Conservation (phyloP, 2,888 invertebrate genomes). For the Ecliptopera silaceata region DNA sequence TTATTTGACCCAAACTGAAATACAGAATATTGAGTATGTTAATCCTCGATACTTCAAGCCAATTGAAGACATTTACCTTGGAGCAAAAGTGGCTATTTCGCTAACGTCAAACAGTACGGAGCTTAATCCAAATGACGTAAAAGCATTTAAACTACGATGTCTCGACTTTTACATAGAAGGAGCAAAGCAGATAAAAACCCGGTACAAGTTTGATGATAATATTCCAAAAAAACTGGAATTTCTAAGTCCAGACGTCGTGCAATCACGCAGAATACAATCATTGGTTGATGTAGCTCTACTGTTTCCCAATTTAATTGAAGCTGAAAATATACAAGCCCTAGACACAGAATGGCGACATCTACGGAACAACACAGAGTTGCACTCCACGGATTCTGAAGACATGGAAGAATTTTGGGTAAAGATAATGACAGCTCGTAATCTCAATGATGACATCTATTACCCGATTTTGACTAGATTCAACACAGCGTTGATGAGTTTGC, state of each 20-base stretch:
- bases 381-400: background rate
- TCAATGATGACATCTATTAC: no score
- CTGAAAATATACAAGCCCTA: background rate
- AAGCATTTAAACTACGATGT: conserved; percentile 18
- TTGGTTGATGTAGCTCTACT: background rate
- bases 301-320: background rate
- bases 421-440: no score
- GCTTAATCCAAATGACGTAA: background rate
- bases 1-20: background rate
- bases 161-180: conserved; percentile 17
- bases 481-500: no score
- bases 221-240: background rate
- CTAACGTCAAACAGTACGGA: background rate
- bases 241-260: background rate
- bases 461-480: no score
- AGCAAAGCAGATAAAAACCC: conserved; percentile 11
- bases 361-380: background rate
- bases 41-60: background rate
- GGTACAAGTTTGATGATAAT: background rate
- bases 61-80: background rate
- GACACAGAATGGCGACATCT: background rate
- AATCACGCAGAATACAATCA: background rate
- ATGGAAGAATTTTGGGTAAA: background rate
- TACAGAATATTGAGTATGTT: background rate
- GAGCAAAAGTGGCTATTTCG: background rate